Conservation (phyloP, 1,140 invertebrate genomes). For the Drosophila sucinea region DNA sequence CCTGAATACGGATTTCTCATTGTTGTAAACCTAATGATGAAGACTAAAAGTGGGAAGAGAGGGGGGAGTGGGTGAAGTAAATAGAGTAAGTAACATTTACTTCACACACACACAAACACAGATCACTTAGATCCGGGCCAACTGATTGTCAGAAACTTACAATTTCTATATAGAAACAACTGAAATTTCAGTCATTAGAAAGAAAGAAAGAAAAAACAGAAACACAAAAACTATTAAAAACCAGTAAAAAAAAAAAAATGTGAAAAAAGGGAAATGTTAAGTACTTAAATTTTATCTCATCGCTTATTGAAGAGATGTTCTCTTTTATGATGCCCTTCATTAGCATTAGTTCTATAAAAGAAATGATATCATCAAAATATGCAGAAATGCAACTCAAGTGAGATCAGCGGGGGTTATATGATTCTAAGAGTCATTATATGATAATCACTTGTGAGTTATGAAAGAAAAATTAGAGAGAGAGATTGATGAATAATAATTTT, state of each 20-base stretch:
- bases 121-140: constrained; percentile 2
- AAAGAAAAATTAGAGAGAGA: constrained; percentile 61
- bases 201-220: not conserved
- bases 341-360: constrained; percentile 26
- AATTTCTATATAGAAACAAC: too few relatives aligned
- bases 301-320: not conserved
- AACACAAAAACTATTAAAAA: constrained; percentile 2
- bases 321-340: constrained; percentile 33
- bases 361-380: constrained; percentile 53
- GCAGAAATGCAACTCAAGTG: constrained; percentile 52
- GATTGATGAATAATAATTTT: constrained; percentile 69
- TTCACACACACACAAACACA: not conserved
- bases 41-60: constrained; percentile 42
- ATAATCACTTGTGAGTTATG: constrained; percentile 26
- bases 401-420: constrained; percentile 49
- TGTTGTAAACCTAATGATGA: constrained; percentile 48
- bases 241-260: constrained; percentile 22
- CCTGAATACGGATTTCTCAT: constrained; percentile 80
- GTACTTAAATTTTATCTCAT: constrained; percentile 5
- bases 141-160: not conserved
- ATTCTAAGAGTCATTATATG: constrained; percentile 25
- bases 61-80: constrained; percentile 16
- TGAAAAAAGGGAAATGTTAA: constrained; percentile 22
- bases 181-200: not conserved
- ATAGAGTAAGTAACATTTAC: constrained; percentile 3